Percentiles rank a stretch among this genome's conserved stretches.
phyloP scores from a whole-genome alignment of 2,797 vertebrate species.

The Chaunax sp. region DNA sequence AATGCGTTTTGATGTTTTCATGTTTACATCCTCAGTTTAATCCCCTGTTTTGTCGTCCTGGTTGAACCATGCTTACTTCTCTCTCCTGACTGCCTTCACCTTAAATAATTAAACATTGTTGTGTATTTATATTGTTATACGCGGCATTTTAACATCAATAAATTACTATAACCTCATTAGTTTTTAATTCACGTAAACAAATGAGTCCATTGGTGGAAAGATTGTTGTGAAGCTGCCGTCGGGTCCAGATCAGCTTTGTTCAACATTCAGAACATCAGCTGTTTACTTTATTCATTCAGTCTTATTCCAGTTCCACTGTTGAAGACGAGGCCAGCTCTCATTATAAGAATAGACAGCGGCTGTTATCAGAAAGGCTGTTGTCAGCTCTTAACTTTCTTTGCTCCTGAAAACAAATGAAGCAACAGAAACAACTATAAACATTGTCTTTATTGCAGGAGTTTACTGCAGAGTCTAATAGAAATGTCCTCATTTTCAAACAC shows the following conservation, averaged over 20 bases:
- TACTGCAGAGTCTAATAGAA: constrained; percentile 40
- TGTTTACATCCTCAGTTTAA: constrained; percentile 31
- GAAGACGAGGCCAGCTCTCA: constrained; percentile 1
- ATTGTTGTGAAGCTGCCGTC: constrained; percentile 26
- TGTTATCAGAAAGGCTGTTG: constrained; percentile 25
- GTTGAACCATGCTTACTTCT: constrained; percentile 29
- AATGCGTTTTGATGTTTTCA: constrained; percentile 36
- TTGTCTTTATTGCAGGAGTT: constrained; percentile 37
- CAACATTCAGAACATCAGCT: not conserved
- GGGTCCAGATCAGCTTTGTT: constrained; percentile 29
- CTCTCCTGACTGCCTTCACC: constrained; percentile 30
- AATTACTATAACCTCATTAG: constrained; percentile 40
- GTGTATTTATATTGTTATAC: constrained; percentile 36
- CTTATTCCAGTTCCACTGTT: constrained; percentile 6
- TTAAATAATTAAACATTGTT: constrained; percentile 42
- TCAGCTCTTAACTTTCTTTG: constrained; percentile 21
- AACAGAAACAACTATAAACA: constrained; percentile 31
- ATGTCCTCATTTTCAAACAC: constrained; percentile 22
- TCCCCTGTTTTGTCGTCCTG: constrained; percentile 31
- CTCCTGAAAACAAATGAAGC: constrained; percentile 43
- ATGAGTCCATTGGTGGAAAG: not conserved
- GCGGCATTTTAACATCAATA: constrained; percentile 64
- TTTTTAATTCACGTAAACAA: constrained; percentile 60
- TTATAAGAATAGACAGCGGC: constrained; percentile 12
- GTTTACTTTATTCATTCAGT: constrained; percentile 9